These are phyloP conservation scores for Platyrinchus mystaceus DNA, from an alignment of 2,797 vertebrate genomes.

Conservation along the genomic window DNA sequence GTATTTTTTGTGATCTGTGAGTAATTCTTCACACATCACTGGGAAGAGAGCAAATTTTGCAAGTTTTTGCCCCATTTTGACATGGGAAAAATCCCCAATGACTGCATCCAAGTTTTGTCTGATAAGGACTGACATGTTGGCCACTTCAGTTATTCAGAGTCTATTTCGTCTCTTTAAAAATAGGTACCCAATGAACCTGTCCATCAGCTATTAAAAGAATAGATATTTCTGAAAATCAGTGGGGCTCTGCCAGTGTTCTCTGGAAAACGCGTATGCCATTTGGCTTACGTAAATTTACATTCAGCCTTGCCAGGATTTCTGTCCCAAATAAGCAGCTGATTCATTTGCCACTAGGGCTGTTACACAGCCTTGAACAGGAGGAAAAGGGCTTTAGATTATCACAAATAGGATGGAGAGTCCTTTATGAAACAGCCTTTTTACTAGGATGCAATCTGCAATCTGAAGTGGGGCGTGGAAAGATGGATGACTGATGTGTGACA, in stretches of 20 bases:
- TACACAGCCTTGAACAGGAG: not conserved
- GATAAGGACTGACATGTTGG: not conserved
- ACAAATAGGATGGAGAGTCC: not conserved
- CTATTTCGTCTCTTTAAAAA: conserved; percentile 13
- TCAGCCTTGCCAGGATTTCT: conserved; percentile 14
- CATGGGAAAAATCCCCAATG: not conserved
- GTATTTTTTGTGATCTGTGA: not conserved
- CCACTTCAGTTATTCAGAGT: not conserved
- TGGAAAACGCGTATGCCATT: not conserved
- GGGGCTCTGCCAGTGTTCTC: not conserved
- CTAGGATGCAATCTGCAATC: not conserved
- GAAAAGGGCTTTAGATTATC: not conserved
- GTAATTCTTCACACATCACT: not conserved
- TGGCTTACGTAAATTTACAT: not conserved
- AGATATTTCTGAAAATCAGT: conserved; percentile 16
- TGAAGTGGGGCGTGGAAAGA: not conserved
- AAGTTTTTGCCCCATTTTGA: not conserved
- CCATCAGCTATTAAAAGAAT: conserved; percentile 16
- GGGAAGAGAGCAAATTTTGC: not conserved
- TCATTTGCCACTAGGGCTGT: not conserved
- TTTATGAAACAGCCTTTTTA: not conserved
- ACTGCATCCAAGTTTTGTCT: not conserved
- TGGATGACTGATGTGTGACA: not conserved
- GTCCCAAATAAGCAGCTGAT: not conserved
- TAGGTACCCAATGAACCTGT: not conserved